A percentile compares a stretch with the other conserved stretches of the same genome.
Conservation (phyloP, 2,888 invertebrate species). For the Ectobius pallidus region DNA sequence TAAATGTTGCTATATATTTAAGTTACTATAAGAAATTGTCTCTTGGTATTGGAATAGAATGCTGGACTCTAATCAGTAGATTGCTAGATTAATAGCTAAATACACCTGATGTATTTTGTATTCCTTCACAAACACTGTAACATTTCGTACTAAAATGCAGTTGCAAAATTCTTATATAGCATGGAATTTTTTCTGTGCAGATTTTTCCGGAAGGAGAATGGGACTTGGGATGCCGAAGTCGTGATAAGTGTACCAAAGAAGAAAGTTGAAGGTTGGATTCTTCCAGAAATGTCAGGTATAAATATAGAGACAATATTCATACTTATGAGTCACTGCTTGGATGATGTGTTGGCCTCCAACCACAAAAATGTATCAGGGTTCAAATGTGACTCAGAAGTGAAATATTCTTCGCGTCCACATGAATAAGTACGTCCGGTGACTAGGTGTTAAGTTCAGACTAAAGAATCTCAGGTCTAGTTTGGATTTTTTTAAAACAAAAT, state of each 20-base stretch:
- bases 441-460: too few relatives aligned
- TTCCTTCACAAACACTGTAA: neutral
- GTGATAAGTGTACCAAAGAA: conserved; percentile 86
- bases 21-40: neutral
- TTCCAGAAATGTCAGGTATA: conserved; percentile 63
- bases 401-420: neutral
- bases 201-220: conserved; percentile 68
- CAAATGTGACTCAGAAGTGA: neutral
- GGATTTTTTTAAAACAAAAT: too few relatives aligned
- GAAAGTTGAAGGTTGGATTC: conserved; percentile 76
- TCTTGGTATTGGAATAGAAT: neutral
- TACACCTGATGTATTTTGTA: neutral
- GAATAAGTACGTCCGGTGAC: neutral
- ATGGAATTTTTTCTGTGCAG: conserved; percentile 52
- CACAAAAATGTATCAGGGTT: neutral
- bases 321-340: neutral
- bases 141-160: neutral
- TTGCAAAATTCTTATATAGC: neutral
- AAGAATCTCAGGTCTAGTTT: too few relatives aligned
- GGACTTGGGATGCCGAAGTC: conserved; percentile 79
- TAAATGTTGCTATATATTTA: neutral
- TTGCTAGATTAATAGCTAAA: neutral
- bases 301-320: neutral
- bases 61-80: neutral
- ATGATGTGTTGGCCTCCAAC: neutral